Conservation (phyloP, 2,888 invertebrate genomes). For the Tinea semifulvella region DNA sequence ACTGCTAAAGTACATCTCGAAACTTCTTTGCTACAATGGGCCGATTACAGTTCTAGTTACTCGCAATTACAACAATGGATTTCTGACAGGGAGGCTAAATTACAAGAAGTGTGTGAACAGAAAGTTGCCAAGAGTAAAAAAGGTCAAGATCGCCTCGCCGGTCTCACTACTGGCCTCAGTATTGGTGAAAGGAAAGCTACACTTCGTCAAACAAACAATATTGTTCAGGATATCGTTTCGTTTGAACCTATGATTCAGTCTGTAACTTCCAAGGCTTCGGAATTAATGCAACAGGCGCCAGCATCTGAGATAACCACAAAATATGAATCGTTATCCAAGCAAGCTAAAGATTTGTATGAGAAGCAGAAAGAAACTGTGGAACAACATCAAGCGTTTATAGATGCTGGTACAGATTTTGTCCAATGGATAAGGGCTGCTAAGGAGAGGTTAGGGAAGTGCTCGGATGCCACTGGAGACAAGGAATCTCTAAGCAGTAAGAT, state of each 20-base stretch:
- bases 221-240: constrained; percentile 95
- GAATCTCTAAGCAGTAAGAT: constrained; percentile 88
- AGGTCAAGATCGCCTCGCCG: constrained; percentile 72
- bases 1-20: constrained; percentile 92
- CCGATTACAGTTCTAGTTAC: constrained; percentile 93
- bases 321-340: constrained; percentile 89
- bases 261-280: constrained; percentile 91
- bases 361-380: constrained; percentile 91
- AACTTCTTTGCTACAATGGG: constrained; percentile 92
- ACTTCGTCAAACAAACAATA: constrained; percentile 89
- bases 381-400: constrained; percentile 90
- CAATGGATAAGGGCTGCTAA: constrained; percentile 93
- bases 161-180: constrained; percentile 78
- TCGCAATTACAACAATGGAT: constrained; percentile 95
- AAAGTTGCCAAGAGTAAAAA: constrained; percentile 83
- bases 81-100: constrained; percentile 89
- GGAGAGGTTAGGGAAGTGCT: constrained; percentile 89
- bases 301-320: constrained; percentile 92
- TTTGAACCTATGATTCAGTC: constrained; percentile 98
- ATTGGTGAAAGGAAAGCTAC: constrained; percentile 89
- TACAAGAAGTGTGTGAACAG: constrained; percentile 89
- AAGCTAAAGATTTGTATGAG: constrained; percentile 88
- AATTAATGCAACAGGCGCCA: constrained; percentile 89
- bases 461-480: constrained; percentile 91
- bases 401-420: constrained; percentile 90